A percentile compares a stretch with the other conserved stretches of the same genome.
Conservation (phyloP, 2,888 invertebrate species). For the Lasioglossum malachurum region DNA sequence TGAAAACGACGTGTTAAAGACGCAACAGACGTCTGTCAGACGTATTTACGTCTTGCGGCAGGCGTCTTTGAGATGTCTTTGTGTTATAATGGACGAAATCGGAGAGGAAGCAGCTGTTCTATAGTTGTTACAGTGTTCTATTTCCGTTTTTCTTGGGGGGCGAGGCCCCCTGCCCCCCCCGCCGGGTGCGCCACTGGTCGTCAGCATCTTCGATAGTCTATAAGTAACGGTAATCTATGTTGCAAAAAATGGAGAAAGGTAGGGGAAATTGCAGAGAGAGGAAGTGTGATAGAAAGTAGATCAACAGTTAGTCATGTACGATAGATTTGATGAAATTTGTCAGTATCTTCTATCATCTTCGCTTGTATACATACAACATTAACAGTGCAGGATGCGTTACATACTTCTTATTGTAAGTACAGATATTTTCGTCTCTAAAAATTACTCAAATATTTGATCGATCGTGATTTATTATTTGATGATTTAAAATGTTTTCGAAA, state of each 20-base stretch:
- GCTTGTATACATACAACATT: not conserved
- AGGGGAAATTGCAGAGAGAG: slow-evolving; percentile 27
- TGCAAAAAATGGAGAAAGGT: not conserved
- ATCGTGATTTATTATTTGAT: not conserved
- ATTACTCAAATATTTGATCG: not conserved
- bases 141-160: too few relatives aligned
- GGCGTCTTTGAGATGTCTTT: too few relatives aligned
- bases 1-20: too few relatives aligned
- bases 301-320: slow-evolving; percentile 4
- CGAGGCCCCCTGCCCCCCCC: too few relatives aligned
- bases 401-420: slow-evolving; percentile 42
- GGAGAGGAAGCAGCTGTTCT: too few relatives aligned
- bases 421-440: not conserved
- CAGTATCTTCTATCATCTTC: slow-evolving; percentile 5
- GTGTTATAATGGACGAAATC: too few relatives aligned
- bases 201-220: not conserved
- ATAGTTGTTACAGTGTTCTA: too few relatives aligned
- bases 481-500: not conserved
- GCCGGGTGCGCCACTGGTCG: too few relatives aligned
- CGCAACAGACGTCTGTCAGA: too few relatives aligned
- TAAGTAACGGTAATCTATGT: slow-evolving; percentile 13
- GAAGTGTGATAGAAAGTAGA: slow-evolving; percentile 28
- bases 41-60: too few relatives aligned
- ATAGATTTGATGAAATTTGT: not conserved
- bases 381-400: slow-evolving; percentile 21